Percentiles rank a stretch among this genome's conserved stretches.
phyloP scores from a whole-genome alignment of 2,797 vertebrate genomes.

The Remorina albescens region DNA sequence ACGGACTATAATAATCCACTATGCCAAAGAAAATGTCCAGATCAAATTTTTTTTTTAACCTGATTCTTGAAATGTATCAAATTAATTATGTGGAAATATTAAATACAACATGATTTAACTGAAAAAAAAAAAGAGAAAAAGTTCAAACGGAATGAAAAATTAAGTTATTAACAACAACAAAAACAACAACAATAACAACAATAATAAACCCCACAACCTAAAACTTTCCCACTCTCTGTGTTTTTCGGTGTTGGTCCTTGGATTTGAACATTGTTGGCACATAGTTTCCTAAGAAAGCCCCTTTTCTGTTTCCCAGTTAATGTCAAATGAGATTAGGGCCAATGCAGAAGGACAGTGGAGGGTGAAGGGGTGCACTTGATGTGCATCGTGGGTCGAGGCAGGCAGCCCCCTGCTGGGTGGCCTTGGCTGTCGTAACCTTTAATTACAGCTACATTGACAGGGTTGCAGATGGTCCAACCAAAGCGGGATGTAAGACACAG shows the following conservation, averaged over 20 bases:
- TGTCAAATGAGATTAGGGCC: conserved; percentile 72
- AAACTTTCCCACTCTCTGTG: conserved; percentile 1
- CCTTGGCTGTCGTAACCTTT: conserved; percentile 79
- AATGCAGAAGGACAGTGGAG: conserved; percentile 61
- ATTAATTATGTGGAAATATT: no score
- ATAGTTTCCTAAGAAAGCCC: conserved; percentile 71
- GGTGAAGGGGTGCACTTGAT: conserved; percentile 66
- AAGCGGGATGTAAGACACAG: conserved; percentile 59
- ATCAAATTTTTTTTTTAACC: no score
- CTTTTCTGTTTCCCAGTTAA: conserved; percentile 58
- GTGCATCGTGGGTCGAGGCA: conserved; percentile 56
- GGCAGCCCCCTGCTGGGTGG: conserved; percentile 75
- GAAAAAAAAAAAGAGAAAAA: not conserved
- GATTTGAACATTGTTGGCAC: conserved; percentile 62
- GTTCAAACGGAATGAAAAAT: no score
- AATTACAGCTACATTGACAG: conserved; percentile 79
- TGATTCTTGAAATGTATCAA: no score
- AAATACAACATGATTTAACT: not conserved
- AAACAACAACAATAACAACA: no score
- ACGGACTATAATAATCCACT: no score
- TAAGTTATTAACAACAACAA: no score
- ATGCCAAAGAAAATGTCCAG: no score
- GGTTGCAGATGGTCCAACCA: conserved; percentile 75
- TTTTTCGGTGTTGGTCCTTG: conserved; percentile 23
- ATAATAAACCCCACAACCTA: not conserved